Percentiles rank a stretch among this genome's conserved stretches.
Evolutionary conservation across 2,113 vertebrate species (phyloP).

Genomic region (Ceyx cyanopectus): DNA sequence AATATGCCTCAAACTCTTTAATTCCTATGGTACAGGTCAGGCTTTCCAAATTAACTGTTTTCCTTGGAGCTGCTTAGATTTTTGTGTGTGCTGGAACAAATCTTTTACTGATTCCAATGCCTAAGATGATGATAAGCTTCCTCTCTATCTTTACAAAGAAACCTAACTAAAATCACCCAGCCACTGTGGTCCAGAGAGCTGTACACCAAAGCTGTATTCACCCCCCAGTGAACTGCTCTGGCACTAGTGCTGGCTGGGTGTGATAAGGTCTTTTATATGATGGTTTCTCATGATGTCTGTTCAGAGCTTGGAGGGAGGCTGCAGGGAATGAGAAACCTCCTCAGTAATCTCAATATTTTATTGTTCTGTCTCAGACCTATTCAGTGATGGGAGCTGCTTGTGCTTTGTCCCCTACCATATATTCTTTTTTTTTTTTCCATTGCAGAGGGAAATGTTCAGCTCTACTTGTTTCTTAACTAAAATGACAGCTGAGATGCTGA

Average conservation of each 20-base stretch:
- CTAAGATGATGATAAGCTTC: background rate
- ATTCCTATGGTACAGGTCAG: background rate
- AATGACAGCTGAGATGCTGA: background rate
- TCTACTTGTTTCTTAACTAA: background rate
- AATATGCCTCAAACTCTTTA: background rate
- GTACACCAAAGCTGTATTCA: background rate
- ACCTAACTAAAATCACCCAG: background rate
- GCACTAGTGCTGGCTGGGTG: fast-evolving
- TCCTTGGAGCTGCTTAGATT: background rate
- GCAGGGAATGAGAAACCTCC: background rate
- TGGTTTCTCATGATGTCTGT: background rate
- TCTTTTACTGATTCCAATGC: background rate
- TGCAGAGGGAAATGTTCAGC: background rate
- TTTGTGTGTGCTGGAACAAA: background rate
- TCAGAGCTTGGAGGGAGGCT: background rate
- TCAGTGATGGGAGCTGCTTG: fast-evolving
- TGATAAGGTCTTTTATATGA: background rate
- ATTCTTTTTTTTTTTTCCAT: background rate
- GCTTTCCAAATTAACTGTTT: background rate
- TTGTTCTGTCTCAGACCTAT: background rate
- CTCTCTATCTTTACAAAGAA: background rate
- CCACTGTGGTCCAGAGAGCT: background rate
- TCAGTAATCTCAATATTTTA: background rate
- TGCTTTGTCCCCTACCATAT: background rate
- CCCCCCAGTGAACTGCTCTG: background rate